phyloP scores from a whole-genome alignment of 2,888 invertebrate genomes.

The Sisyra terminalis region DNA sequence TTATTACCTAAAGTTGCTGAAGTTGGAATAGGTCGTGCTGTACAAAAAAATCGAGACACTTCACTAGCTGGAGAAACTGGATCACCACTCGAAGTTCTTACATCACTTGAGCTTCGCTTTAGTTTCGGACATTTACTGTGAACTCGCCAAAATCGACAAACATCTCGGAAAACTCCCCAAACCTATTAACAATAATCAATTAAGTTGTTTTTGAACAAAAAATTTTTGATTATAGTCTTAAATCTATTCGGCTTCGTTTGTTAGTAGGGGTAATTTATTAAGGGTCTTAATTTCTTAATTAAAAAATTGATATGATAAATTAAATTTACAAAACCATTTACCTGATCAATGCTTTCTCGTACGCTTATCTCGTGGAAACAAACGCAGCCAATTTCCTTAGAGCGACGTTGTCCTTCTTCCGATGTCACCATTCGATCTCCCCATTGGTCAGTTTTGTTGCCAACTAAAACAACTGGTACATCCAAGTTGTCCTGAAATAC shows the following conservation, averaged over 20 bases:
- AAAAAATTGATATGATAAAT: no score
- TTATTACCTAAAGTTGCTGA: no score
- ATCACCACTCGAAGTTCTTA: constrained; percentile 29
- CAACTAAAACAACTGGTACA: constrained; percentile 64
- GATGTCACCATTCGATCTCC: constrained; percentile 67
- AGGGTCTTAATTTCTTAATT: no score
- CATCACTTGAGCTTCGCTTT: constrained; percentile 39
- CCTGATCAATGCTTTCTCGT: constrained; percentile 68
- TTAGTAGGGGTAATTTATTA: no score
- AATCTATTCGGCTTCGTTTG: no score
- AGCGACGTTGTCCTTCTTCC: constrained; percentile 57
- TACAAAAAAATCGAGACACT: constrained; percentile 26
- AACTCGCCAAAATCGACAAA: constrained; percentile 57
- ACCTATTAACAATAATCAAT: constrained; percentile 33
- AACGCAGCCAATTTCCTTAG: constrained; percentile 63
- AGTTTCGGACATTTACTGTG: constrained; percentile 51
- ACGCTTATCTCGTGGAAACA: constrained; percentile 78
- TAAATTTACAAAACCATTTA: constrained; percentile 18
- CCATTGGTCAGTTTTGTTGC: constrained; percentile 62
- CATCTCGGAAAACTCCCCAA: constrained; percentile 57
- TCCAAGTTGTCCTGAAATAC: constrained; percentile 34
- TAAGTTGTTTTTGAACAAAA: no score
- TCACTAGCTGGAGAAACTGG: constrained; percentile 30
- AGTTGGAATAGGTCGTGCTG: no score
- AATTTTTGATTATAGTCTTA: no score